phyloP scores from a whole-genome alignment of 2,797 vertebrate species.

The Pseudopleuronectes americanus region DNA sequence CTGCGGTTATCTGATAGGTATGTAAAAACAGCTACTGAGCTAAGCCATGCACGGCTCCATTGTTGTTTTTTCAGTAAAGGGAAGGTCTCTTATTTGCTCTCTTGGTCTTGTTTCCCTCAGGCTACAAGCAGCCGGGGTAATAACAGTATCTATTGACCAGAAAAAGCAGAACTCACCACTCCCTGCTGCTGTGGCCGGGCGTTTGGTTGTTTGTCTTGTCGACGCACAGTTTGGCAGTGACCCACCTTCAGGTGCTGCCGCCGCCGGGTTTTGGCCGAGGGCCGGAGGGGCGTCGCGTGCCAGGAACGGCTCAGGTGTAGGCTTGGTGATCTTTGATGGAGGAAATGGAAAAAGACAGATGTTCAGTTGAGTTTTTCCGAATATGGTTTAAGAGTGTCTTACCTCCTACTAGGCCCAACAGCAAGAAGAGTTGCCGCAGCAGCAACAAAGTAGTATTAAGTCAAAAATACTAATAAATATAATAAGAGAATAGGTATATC shows the following conservation, averaged over 20 bases:
- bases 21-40: conserved; percentile 59
- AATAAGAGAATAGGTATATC: too few species aligned
- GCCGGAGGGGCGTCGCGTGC: conserved; percentile 20
- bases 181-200: conserved; percentile 55
- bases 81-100: conserved; percentile 77
- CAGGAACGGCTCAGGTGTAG: conserved; percentile 45
- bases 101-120: conserved; percentile 71
- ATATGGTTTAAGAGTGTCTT: too few species aligned
- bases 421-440: too few species aligned
- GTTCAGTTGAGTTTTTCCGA: too few species aligned
- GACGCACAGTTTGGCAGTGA: conserved; percentile 58
- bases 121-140: conserved; percentile 49
- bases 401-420: too few species aligned
- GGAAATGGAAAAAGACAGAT: neutral
- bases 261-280: conserved; percentile 48
- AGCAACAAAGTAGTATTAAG: too few species aligned
- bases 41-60: conserved; percentile 43
- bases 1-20: conserved; percentile 71
- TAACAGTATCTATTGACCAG: conserved; percentile 75
- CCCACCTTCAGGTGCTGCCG: conserved; percentile 43
- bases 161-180: conserved; percentile 88
- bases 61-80: conserved; percentile 80
- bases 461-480: neutral
- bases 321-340: conserved; percentile 45
- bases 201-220: conserved; percentile 56